Evolutionary conservation across 2,888 invertebrate genomes (phyloP).

Genomic region (Hylaea fasciaria): DNA sequence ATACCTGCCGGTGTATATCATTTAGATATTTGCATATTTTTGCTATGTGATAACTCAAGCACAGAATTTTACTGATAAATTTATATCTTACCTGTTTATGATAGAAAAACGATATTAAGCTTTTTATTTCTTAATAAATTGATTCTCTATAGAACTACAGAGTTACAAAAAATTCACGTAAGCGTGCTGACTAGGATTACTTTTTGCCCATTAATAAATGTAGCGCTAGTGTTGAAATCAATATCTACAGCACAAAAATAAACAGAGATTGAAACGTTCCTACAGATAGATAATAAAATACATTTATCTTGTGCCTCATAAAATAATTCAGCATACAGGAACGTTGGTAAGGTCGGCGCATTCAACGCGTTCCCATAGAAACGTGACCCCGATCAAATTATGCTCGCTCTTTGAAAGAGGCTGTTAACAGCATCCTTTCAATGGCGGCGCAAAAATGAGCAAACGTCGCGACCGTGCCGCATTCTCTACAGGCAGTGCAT

Average conservation of each 20-base stretch:
- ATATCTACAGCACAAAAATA: no score
- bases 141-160: no score
- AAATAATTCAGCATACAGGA: constrained; percentile 25
- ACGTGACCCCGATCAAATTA: constrained; percentile 82
- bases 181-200: no score
- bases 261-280: no score
- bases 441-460: constrained; percentile 81
- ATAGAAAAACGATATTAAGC: background rate
- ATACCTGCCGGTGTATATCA: constrained; percentile 59
- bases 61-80: constrained; percentile 29
- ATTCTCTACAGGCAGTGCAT: constrained; percentile 74
- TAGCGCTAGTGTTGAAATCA: no score
- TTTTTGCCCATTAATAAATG: no score
- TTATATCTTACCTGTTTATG: constrained; percentile 2
- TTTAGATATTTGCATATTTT: constrained; percentile 68
- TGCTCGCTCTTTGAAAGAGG: constrained; percentile 80
- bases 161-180: no score
- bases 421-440: constrained; percentile 84
- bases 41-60: constrained; percentile 50
- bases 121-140: no score
- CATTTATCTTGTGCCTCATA: constrained; percentile 4
- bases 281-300: background rate
- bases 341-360: constrained; percentile 55
- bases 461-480: constrained; percentile 78
- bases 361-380: constrained; percentile 79